These are phyloP conservation scores for Volucella inflata DNA, from an alignment of 2,888 invertebrate species.

Conservation along the genomic window DNA sequence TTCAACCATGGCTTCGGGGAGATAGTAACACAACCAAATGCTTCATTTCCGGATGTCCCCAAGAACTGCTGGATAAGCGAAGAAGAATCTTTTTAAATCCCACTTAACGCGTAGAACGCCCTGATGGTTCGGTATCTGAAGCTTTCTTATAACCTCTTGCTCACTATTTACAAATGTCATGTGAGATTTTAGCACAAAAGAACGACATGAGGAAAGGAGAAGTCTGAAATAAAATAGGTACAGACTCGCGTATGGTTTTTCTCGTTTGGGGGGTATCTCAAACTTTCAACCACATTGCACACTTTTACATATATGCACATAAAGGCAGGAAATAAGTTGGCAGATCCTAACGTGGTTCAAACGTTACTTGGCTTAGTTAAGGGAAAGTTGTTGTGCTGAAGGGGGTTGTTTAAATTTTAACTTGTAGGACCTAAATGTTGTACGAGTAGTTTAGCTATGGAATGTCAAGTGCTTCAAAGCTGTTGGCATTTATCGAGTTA, in stretches of 20 bases:
- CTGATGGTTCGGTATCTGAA: neutral
- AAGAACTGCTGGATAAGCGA: constrained; percentile 24
- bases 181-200: constrained; percentile 3
- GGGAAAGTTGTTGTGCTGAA: too few species aligned
- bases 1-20: neutral
- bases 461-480: too few species aligned
- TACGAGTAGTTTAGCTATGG: too few species aligned
- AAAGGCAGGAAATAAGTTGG: constrained; percentile 18
- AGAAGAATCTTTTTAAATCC: constrained; percentile 3
- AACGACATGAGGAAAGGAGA: neutral
- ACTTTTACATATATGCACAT: neutral
- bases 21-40: neutral
- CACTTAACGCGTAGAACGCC: neutral
- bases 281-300: neutral
- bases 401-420: too few species aligned
- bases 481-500: too few species aligned
- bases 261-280: neutral
- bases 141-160: neutral
- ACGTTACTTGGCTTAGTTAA: too few species aligned
- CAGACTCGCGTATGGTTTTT: neutral
- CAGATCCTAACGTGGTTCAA: too few species aligned
- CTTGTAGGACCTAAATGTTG: too few species aligned
- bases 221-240: neutral
- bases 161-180: constrained; percentile 8
- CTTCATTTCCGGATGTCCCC: constrained; percentile 23